Conservation (phyloP, 1,140 invertebrate genomes). For the Rhagoletis pomonella region DNA sequence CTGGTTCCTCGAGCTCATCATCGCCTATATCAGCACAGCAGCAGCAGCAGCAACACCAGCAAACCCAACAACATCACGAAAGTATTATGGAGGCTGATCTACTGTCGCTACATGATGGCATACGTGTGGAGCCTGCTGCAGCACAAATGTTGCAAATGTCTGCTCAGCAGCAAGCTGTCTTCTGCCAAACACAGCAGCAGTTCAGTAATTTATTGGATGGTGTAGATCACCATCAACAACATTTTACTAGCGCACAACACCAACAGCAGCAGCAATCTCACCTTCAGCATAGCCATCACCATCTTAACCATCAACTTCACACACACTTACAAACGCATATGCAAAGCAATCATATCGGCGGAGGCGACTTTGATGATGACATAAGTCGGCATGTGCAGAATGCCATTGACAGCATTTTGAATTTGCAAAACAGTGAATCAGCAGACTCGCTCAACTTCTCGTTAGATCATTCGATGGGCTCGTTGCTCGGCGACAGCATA, state of each 20-base stretch:
- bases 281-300: conserved; percentile 69
- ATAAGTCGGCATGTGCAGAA: conserved; percentile 86
- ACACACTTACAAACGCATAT: conserved; percentile 56
- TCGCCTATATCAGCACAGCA: conserved; percentile 65
- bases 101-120: conserved; percentile 64
- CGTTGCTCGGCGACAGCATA: conserved; percentile 70
- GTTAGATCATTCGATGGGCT: conserved; percentile 70
- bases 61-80: conserved; percentile 61
- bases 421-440: conserved; percentile 77
- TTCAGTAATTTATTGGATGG: conserved; percentile 64
- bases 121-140: conserved; percentile 61
- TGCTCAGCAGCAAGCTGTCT: conserved; percentile 62
- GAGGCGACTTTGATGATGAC: conserved; percentile 76
- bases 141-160: conserved; percentile 54
- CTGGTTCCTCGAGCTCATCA: conserved; percentile 63
- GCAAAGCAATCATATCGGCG: conserved; percentile 61
- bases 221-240: conserved; percentile 62
- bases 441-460: conserved; percentile 63
- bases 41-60: conserved; percentile 58
- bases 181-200: conserved; percentile 61
- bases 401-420: conserved; percentile 86
- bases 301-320: conserved; percentile 22
- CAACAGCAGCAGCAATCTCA: conserved; percentile 61
- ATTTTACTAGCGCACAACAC: conserved; percentile 52
- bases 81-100: conserved; percentile 68